These are phyloP conservation scores for Leucozona laternaria DNA, from an alignment of 2,888 invertebrate species.

Conservation along the genomic window DNA sequence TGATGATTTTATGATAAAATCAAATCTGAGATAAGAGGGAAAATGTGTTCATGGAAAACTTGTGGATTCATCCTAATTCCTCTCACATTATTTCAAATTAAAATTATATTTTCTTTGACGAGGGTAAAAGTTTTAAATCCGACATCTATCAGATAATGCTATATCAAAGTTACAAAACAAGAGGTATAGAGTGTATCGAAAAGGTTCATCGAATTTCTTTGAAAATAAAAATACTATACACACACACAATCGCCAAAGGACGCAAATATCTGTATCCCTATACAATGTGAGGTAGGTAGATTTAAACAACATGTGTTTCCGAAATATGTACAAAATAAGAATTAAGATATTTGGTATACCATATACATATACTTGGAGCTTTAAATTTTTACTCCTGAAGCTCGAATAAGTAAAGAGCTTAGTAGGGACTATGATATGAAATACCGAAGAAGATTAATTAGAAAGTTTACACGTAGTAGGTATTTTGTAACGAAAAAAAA, in stretches of 20 bases:
- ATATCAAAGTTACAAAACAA: not conserved
- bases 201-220: conserved; percentile 2
- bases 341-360: not conserved
- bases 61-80: conserved; percentile 17
- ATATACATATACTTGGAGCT: not conserved
- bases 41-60: conserved; percentile 24
- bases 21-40: conserved; percentile 18
- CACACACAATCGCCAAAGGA: not conserved
- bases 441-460: too few relatives aligned
- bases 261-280: not conserved
- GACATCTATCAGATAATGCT: conserved; percentile 32
- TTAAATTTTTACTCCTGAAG: not conserved
- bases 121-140: conserved; percentile 29
- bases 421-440: too few relatives aligned
- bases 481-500: too few relatives aligned
- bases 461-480: too few relatives aligned
- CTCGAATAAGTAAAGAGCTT: too few relatives aligned
- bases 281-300: not conserved
- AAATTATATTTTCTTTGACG: conserved; percentile 33
- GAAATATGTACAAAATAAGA: not conserved
- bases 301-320: not conserved
- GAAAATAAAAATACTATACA: not conserved
- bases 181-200: not conserved
- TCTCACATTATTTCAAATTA: conserved; percentile 33
- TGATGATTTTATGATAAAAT: conserved; percentile 36